Conservation (phyloP, 1,140 invertebrate species). For the Nomia melanderi region DNA sequence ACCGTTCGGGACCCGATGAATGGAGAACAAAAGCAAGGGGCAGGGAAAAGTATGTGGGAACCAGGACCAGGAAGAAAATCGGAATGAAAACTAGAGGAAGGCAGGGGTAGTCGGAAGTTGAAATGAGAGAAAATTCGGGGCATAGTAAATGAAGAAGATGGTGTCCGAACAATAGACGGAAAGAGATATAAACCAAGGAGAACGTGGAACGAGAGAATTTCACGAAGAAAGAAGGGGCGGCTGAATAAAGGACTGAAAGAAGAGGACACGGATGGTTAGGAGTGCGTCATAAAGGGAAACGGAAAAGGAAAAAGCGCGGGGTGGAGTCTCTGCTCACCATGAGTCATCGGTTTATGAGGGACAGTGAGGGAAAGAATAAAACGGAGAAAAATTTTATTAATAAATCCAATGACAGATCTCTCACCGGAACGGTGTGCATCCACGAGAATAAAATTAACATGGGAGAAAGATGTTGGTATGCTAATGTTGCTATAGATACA, state of each 20-base stretch:
- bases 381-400: constrained; percentile 62
- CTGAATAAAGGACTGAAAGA: constrained; percentile 30
- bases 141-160: neutral
- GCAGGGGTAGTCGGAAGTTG: constrained; percentile 5
- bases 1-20: constrained; percentile 22
- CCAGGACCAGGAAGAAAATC: neutral
- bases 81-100: constrained; percentile 23
- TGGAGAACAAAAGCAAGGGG: neutral
- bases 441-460: constrained; percentile 59
- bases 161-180: constrained; percentile 26
- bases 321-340: constrained; percentile 39
- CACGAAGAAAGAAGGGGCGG: constrained; percentile 20
- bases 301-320: constrained; percentile 20
- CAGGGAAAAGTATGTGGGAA: neutral
- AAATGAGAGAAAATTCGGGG: constrained; percentile 17
- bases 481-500: constrained; percentile 48
- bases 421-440: constrained; percentile 30
- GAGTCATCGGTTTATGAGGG: constrained; percentile 54
- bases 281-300: constrained; percentile 42
- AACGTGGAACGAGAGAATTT: neutral
- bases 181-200: constrained; percentile 27
- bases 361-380: constrained; percentile 54
- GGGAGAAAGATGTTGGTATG: constrained; percentile 27
- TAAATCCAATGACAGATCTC: constrained; percentile 45
- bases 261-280: constrained; percentile 13